Evolutionary conservation across 2,888 invertebrate genomes (phyloP), one percentile per base, ranked within the genome.

Genomic region (Metellina segmentata): DNA sequence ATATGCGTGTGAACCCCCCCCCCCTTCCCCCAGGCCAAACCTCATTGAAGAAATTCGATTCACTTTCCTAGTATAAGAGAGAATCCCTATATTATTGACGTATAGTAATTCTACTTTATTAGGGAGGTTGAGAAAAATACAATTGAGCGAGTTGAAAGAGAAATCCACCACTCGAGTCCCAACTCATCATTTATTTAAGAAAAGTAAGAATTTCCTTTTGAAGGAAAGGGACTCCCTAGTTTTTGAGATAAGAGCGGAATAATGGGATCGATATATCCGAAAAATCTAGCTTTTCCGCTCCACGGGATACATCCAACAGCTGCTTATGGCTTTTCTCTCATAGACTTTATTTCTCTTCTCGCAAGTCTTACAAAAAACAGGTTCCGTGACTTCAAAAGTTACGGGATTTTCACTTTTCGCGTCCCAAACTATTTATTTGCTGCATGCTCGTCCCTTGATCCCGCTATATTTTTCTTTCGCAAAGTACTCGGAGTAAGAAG

Each of bases 231-330:
- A 79, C n/a, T 20, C 19, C 53, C 53, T 13, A 9, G 20, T 53
- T 79, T 61, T 79, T 53, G 48, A 8, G 20, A 53, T 61, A 61
- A 61, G 53, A 79, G 34, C 52, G 20, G 53, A 79, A 53, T 20
- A 77, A 72, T 53, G 11, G 52, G 83, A 83, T 83, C 83, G 16
- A 83, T 83, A 83, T 83, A 83, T 83, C 83, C 34, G 83, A 71
- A 72, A 83, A 83, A 83, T 51, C 72, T 34, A 9, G 53, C 74
- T 74, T 51, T 83, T 83, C 52, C 83, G 72, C 83, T 20, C 52
- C 83, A 34, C 6, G 20, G 83, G 53, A 52, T 72, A 83, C 48
- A 52, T 19, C 72, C 52, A 83, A 74, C 83, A 83, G 83, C 83
- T 74, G 83, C 74, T 83, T 83, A 83, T 74, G 52, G 49, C 74